These are phyloP conservation scores for Strigops habroptila DNA, from an alignment of 2,113 vertebrate species.

Conservation along the genomic window DNA sequence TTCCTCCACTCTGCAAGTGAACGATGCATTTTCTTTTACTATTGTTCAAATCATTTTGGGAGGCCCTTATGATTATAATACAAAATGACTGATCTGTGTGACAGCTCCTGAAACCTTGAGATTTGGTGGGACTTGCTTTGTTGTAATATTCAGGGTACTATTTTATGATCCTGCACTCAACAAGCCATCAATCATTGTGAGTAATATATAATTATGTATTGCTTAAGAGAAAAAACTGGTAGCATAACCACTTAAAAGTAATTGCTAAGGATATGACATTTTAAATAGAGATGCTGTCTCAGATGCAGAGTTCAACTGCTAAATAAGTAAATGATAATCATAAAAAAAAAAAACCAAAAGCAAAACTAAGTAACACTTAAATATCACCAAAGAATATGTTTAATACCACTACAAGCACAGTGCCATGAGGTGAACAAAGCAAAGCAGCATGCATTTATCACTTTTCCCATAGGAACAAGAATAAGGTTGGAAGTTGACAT, in stretches of 20 bases:
- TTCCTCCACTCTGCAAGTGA: not conserved
- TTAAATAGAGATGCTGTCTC: slow-evolving; percentile 21
- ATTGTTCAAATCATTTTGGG: not conserved
- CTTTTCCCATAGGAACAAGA: not conserved
- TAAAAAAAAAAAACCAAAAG: not conserved
- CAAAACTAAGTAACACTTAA: not conserved
- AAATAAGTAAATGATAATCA: not conserved
- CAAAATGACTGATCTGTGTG: slow-evolving; percentile 22
- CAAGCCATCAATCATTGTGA: slow-evolving; percentile 33
- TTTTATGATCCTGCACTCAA: slow-evolving; percentile 19
- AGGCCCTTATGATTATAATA: not conserved
- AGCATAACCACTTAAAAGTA: not conserved
- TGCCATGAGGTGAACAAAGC: not conserved
- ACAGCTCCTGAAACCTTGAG: slow-evolving; percentile 14
- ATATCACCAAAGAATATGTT: not conserved
- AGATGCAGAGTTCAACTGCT: not conserved
- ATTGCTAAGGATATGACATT: slow-evolving; percentile 18
- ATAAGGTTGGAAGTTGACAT: not conserved
- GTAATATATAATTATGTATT: slow-evolving; percentile 36
- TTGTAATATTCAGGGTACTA: slow-evolving; percentile 21
- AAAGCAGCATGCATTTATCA: not conserved
- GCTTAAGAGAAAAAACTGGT: not conserved
- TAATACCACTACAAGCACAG: not conserved
- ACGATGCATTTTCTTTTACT: not conserved
- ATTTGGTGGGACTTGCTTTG: not conserved